Conservation (phyloP, 2,888 invertebrate genomes). For the Xestia c-nigrum region DNA sequence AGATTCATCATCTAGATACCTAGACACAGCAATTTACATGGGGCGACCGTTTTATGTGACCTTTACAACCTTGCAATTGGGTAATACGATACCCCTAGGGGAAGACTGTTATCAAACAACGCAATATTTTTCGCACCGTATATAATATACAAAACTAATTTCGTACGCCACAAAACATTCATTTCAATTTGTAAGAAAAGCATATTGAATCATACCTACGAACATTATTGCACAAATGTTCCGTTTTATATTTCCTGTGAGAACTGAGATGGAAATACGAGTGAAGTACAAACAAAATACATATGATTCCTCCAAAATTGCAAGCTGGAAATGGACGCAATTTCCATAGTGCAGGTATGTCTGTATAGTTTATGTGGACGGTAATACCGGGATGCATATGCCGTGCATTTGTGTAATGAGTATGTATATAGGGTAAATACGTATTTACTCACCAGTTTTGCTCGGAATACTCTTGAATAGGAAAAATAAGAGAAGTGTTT, state of each 20-base stretch:
- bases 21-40: not conserved
- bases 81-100: not conserved
- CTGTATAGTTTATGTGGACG: constrained; percentile 14
- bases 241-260: constrained; percentile 26
- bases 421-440: not conserved
- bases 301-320: constrained; percentile 45
- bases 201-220: constrained; percentile 16
- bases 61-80: not conserved
- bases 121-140: not conserved
- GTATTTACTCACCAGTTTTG: not conserved
- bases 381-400: constrained; percentile 19
- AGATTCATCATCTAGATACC: not conserved
- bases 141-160: constrained; percentile 25
- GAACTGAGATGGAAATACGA: constrained; percentile 20
- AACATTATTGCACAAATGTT: constrained; percentile 23
- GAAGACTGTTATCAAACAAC: not conserved
- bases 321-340: constrained; percentile 37
- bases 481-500: not conserved
- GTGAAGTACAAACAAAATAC: constrained; percentile 29
- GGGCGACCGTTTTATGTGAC: not conserved
- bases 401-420: constrained; percentile 30
- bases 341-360: constrained; percentile 25
- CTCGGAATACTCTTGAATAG: not conserved
- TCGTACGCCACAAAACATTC: constrained; percentile 7
- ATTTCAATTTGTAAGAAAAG: constrained; percentile 33